phyloP scores from a whole-genome alignment of 2,888 invertebrate species.

The Drosophila suboccidentalis region DNA sequence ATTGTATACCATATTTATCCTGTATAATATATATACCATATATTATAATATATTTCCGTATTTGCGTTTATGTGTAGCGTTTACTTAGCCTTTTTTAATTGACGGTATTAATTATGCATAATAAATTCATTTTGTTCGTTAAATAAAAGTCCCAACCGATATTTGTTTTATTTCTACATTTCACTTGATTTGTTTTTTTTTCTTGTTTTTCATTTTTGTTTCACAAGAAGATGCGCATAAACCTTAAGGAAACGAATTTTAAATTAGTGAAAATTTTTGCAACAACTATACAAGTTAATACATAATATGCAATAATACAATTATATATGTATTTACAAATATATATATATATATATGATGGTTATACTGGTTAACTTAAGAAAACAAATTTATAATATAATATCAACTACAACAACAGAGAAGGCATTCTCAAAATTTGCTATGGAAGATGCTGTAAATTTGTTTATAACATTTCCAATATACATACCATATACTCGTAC shows the following conservation, averaged over 20 bases:
- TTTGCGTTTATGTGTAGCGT: constrained; percentile 68
- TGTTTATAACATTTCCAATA: constrained; percentile 59
- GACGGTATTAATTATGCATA: constrained; percentile 80
- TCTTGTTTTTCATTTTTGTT: constrained; percentile 10
- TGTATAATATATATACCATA: constrained; percentile 26
- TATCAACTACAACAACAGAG: constrained; percentile 20
- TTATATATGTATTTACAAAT: constrained; percentile 50
- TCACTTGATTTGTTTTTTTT: not conserved
- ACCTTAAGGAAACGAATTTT: constrained; percentile 85
- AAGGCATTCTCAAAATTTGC: constrained; percentile 18
- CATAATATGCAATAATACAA: constrained; percentile 22
- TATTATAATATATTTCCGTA: constrained; percentile 48
- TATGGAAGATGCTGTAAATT: constrained; percentile 61
- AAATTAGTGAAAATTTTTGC: constrained; percentile 84
- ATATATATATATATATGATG: constrained; percentile 39
- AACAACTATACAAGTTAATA: constrained; percentile 62
- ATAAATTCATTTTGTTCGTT: constrained; percentile 80
- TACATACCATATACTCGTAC: constrained; percentile 45
- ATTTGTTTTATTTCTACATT: constrained; percentile 56
- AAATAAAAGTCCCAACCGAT: constrained; percentile 55
- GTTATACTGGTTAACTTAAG: constrained; percentile 20
- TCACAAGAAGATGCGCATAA: constrained; percentile 48
- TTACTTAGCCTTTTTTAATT: constrained; percentile 75
- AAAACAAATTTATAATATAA: constrained; percentile 12
- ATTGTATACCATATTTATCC: constrained; percentile 53